Evolutionary conservation across 2,888 invertebrate species (phyloP).

Genomic region (Stenodera caucasica): DNA sequence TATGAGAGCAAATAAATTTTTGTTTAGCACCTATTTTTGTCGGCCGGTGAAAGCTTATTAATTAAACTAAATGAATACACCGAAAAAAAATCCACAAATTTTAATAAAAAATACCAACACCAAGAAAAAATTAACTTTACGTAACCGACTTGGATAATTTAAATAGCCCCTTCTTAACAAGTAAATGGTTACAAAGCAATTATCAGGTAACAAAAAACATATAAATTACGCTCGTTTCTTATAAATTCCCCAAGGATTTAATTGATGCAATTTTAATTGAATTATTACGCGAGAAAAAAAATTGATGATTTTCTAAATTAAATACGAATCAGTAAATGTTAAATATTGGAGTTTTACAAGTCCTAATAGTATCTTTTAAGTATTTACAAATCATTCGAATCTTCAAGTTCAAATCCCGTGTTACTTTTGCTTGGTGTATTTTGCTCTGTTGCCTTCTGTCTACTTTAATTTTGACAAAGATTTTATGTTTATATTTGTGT

Average conservation of each 20-base stretch:
- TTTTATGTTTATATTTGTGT: conserved; percentile 20
- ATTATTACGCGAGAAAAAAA: too few species aligned
- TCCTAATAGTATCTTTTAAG: conserved; percentile 15
- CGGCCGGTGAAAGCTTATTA: background rate
- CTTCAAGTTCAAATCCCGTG: conserved; percentile 20
- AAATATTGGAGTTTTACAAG: background rate
- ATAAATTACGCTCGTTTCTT: background rate
- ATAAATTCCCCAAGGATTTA: background rate
- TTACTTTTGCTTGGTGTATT: conserved; percentile 20
- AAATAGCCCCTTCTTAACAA: background rate
- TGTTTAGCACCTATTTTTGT: background rate
- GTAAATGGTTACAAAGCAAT: background rate
- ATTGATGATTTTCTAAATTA: background rate
- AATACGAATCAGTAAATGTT: background rate
- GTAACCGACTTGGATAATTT: background rate
- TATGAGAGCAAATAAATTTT: background rate
- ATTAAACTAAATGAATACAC: background rate
- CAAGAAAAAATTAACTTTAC: background rate
- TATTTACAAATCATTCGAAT: conserved; percentile 26
- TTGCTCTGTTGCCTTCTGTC: conserved; percentile 23
- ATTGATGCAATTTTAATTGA: too few species aligned
- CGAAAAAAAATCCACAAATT: background rate
- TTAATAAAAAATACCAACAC: background rate
- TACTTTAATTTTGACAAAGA: conserved; percentile 24
- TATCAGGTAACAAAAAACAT: background rate